A percentile compares a stretch with the other conserved stretches of the same genome.
phyloP scores from a whole-genome alignment of 2,113 vertebrate genomes.

The Crotalus helleri region DNA sequence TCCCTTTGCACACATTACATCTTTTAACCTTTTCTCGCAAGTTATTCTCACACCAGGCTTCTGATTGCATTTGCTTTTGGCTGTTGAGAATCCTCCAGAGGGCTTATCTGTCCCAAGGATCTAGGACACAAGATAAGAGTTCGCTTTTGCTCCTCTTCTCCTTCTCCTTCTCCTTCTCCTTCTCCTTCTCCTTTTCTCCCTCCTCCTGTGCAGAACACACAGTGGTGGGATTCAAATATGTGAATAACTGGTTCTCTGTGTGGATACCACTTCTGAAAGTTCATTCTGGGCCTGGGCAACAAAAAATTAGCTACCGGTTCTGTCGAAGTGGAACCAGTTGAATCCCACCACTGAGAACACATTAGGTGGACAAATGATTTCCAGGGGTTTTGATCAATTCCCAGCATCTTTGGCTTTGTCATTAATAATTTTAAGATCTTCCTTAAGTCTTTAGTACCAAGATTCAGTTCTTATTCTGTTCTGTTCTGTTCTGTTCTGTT shows the following conservation, averaged over 20 bases:
- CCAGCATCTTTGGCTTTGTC: background rate
- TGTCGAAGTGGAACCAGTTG: no score
- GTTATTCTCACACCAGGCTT: background rate
- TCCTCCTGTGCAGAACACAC: no score
- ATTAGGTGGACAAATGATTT: background rate
- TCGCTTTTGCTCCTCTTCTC: background rate
- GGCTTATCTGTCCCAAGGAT: background rate
- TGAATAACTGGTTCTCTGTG: no score
- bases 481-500: no score
- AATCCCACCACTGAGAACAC: no score
- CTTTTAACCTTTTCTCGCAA: slow-evolving; percentile 3
- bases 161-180: background rate
- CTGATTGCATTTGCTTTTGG: background rate
- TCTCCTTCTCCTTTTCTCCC: no score
- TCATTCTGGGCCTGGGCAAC: no score
- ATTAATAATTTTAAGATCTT: background rate
- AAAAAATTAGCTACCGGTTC: no score
- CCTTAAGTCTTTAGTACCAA: background rate
- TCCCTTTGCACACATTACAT: background rate
- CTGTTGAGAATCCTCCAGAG: background rate
- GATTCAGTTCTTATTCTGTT: no score
- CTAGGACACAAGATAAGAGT: background rate
- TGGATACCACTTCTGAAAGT: no score
- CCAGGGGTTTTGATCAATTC: background rate
- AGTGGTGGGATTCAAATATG: no score